Conservation (phyloP, 2,113 vertebrate species). For the Butastur rufipennis region DNA sequence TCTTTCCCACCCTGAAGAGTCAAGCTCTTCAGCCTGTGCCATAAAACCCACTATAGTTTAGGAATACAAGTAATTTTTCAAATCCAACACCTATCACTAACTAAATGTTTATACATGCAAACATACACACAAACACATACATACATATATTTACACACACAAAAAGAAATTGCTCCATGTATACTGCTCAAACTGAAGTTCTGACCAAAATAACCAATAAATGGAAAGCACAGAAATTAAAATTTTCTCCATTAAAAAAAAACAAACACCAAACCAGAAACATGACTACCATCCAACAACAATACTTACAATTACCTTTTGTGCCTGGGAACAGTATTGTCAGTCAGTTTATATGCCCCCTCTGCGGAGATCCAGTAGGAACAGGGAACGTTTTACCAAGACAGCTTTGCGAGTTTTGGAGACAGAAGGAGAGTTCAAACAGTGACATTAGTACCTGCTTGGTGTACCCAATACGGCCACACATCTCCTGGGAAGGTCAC, state of each 20-base stretch:
- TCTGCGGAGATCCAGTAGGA: not conserved
- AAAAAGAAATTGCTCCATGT: not conserved
- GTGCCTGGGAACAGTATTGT: not conserved
- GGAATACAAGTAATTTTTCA: not conserved
- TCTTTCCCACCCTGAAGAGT: not conserved
- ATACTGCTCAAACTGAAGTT: not conserved
- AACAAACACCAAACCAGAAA: not conserved
- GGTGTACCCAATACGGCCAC: not conserved
- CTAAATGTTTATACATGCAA: not conserved
- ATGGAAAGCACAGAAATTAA: not conserved
- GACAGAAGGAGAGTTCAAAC: not conserved
- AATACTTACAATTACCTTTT: slow-evolving; percentile 40
- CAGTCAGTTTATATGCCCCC: not conserved
- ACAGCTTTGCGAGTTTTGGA: not conserved
- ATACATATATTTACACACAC: not conserved
- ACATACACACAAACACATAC: not conserved
- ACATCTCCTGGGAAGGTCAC: not conserved
- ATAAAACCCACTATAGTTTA: not conserved
- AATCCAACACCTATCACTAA: not conserved
- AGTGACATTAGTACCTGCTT: not conserved
- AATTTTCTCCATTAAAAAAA: not conserved
- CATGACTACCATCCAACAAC: not conserved
- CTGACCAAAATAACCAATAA: not conserved
- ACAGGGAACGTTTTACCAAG: not conserved
- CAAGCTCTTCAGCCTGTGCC: not conserved